Conservation (phyloP, 2,797 vertebrate genomes). For the Merluccius polli region DNA sequence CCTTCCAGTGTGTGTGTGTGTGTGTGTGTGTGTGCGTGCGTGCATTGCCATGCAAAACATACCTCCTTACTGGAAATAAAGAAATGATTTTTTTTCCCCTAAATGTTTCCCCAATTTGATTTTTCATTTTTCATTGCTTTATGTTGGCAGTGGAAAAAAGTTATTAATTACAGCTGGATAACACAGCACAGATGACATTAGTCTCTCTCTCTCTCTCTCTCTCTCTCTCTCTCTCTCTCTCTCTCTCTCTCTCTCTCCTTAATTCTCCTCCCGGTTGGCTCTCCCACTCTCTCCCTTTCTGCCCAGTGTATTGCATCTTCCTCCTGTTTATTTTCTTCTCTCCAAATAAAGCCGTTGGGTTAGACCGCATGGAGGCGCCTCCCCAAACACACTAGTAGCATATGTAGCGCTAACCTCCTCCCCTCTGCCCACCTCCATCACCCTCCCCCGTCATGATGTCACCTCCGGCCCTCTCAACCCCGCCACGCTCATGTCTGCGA, state of each 20-base stretch:
- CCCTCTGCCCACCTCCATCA: slow-evolving; percentile 11
- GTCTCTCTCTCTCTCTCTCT: too few relatives aligned
- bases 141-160: too few relatives aligned
- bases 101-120: too few relatives aligned
- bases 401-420: slow-evolving; percentile 7
- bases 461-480: not conserved
- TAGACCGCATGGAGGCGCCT: slow-evolving; percentile 62
- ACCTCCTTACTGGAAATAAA: not conserved
- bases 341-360: slow-evolving; percentile 62
- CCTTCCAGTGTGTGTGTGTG: too few relatives aligned
- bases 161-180: too few relatives aligned
- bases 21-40: slow-evolving; percentile 9
- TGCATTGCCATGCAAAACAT: slow-evolving; percentile 3
- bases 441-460: not conserved
- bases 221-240: too few relatives aligned
- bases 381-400: slow-evolving; percentile 50
- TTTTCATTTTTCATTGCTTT: too few relatives aligned
- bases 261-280: too few relatives aligned
- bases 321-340: slow-evolving; percentile 74
- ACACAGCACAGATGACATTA: too few relatives aligned
- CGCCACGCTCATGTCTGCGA: not conserved
- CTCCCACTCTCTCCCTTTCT: slow-evolving; percentile 38
- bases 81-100: not conserved
- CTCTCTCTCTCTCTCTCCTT: slow-evolving; percentile 3
- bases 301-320: slow-evolving; percentile 18